phyloP scores from a whole-genome alignment of 2,888 invertebrate species.

The Scaeva pyrastri region DNA sequence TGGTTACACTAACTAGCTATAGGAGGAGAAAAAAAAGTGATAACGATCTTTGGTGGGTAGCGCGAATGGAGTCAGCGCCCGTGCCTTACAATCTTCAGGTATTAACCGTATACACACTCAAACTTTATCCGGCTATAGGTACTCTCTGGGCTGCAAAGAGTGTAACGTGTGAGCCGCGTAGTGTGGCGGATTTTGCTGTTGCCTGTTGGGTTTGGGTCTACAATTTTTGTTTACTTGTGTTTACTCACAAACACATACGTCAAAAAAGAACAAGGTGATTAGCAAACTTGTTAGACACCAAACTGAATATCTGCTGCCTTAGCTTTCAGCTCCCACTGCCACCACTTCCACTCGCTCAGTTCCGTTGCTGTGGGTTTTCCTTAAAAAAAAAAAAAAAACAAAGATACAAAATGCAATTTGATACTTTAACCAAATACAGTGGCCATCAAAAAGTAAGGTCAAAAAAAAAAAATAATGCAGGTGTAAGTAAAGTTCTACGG shows the following conservation, averaged over 20 bases:
- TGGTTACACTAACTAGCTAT: slow-evolving; percentile 72
- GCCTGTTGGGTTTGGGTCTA: no score
- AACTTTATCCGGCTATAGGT: neutral
- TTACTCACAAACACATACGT: slow-evolving; percentile 56
- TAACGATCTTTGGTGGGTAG: slow-evolving; percentile 51
- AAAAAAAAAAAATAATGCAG: no score
- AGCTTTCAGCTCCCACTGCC: slow-evolving; percentile 56
- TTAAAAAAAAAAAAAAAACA: slow-evolving; percentile 25
- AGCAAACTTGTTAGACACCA: slow-evolving; percentile 76
- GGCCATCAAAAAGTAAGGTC: neutral
- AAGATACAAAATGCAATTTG: slow-evolving; percentile 67
- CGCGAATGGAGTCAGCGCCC: slow-evolving; percentile 40
- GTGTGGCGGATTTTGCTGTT: neutral
- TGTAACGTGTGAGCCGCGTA: neutral
- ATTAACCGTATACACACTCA: slow-evolving; percentile 32
- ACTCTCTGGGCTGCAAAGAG: neutral
- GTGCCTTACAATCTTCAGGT: slow-evolving; percentile 52
- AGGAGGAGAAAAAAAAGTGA: slow-evolving; percentile 43
- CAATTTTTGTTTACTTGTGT: slow-evolving; percentile 44
- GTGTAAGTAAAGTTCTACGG: no score
- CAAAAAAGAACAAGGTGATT: slow-evolving; percentile 70
- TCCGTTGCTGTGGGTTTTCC: slow-evolving; percentile 60
- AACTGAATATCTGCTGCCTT: slow-evolving; percentile 64
- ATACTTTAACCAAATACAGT: slow-evolving; percentile 31
- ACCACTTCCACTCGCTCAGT: slow-evolving; percentile 64